Conservation (phyloP, 2,113 vertebrate genomes). For the Cinclus mexicanus region DNA sequence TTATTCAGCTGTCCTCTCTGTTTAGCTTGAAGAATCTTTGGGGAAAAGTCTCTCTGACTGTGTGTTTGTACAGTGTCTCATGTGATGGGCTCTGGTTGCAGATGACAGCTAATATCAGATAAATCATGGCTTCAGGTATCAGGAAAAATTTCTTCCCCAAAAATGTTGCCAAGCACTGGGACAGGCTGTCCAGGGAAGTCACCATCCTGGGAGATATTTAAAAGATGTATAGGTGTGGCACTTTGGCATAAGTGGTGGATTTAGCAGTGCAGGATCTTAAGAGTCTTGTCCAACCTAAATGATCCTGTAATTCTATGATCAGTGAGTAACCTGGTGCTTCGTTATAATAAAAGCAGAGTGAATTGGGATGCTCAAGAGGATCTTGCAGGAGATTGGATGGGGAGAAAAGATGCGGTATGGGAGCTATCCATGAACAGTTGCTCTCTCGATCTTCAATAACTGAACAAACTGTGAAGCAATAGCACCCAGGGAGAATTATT, state of each 20-base stretch:
- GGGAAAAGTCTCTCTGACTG: neutral
- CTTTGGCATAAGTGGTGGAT: neutral
- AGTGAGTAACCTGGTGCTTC: neutral
- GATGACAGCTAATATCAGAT: neutral
- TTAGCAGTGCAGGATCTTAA: neutral
- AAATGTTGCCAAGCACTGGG: fast-evolving
- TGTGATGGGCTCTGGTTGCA: neutral
- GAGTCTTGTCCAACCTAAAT: neutral
- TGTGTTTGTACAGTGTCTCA: neutral
- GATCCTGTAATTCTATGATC: neutral
- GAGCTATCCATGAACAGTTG: neutral
- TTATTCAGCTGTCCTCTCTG: constrained; percentile 14
- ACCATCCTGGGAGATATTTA: neutral
- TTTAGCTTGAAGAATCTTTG: constrained; percentile 1
- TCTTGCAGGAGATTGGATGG: neutral
- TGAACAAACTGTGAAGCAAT: neutral
- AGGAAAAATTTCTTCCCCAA: neutral
- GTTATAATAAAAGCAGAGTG: neutral
- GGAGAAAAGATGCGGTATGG: fast-evolving
- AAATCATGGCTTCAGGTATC: neutral
- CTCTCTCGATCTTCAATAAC: neutral
- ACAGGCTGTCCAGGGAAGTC: neutral
- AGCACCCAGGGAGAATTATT: neutral
- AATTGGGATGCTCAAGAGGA: neutral
- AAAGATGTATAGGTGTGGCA: neutral